phyloP scores from a whole-genome alignment of 2,797 vertebrate species.

The Tamandua tetradactyla region DNA sequence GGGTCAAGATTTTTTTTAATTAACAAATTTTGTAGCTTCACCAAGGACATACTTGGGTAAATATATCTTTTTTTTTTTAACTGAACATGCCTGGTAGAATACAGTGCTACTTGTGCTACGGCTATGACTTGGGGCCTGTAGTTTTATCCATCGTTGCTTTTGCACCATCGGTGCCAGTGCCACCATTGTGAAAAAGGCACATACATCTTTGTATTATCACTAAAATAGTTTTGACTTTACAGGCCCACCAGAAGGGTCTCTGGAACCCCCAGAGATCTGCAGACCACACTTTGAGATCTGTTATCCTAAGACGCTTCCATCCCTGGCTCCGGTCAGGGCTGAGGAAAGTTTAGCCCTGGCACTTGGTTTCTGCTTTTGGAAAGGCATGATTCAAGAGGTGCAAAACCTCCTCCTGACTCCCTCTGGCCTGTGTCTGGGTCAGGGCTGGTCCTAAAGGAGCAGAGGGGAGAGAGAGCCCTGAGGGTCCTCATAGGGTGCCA shows the following conservation, averaged over 20 bases:
- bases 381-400: neutral
- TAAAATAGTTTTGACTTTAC: neutral
- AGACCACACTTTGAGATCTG: neutral
- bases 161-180: fast-evolving
- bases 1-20: conserved; percentile 8
- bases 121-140: neutral
- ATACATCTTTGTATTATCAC: fast-evolving
- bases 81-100: fast-evolving
- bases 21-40: neutral
- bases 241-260: neutral
- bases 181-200: neutral
- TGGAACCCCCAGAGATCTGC: neutral
- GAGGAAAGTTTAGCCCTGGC: neutral
- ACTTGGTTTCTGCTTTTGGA: neutral
- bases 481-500: neutral
- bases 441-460: neutral
- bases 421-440: neutral
- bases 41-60: neutral
- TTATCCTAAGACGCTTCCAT: neutral
- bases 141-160: fast-evolving
- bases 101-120: fast-evolving
- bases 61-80: neutral
- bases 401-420: neutral
- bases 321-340: neutral
- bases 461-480: neutral